These are phyloP conservation scores for Daubentonia madagascariensis DNA, from an alignment of 2,113 vertebrate genomes.

Conservation along the genomic window DNA sequence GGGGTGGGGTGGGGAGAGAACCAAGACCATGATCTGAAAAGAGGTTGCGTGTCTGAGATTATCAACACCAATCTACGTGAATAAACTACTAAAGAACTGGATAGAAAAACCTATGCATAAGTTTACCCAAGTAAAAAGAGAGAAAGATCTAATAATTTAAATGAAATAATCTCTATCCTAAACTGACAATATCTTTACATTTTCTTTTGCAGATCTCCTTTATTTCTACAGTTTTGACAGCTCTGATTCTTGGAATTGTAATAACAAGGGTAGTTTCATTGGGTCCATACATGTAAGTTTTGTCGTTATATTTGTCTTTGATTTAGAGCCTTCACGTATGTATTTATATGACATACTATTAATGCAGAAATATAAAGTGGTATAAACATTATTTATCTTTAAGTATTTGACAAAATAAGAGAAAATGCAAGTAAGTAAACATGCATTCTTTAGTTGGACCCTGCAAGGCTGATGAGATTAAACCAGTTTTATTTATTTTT, in stretches of 20 bases:
- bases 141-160: slow-evolving; percentile 10
- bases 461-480: not conserved
- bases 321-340: not conserved
- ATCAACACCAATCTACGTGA: not conserved
- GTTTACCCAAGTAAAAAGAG: not conserved
- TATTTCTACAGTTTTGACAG: slow-evolving; percentile 91
- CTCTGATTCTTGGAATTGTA: slow-evolving; percentile 88
- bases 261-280: slow-evolving; percentile 89
- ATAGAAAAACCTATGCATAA: not conserved
- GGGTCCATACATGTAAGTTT: slow-evolving; percentile 89
- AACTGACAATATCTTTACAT: not conserved
- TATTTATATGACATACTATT: not conserved
- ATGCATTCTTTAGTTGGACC: not conserved
- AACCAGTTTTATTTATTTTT: not conserved
- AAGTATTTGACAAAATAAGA: not conserved
- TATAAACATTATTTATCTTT: not conserved
- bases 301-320: slow-evolving; percentile 31
- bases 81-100: not conserved
- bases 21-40: not conserved
- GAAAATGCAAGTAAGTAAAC: not conserved
- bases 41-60: not conserved
- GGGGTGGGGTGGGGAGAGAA: not conserved
- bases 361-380: not conserved
- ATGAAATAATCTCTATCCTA: not conserved
- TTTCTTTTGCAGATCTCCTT: slow-evolving; percentile 89